Evolutionary conservation across 2,888 invertebrate species (phyloP).

Genomic region (Petrolisthes manimaculis): DNA sequence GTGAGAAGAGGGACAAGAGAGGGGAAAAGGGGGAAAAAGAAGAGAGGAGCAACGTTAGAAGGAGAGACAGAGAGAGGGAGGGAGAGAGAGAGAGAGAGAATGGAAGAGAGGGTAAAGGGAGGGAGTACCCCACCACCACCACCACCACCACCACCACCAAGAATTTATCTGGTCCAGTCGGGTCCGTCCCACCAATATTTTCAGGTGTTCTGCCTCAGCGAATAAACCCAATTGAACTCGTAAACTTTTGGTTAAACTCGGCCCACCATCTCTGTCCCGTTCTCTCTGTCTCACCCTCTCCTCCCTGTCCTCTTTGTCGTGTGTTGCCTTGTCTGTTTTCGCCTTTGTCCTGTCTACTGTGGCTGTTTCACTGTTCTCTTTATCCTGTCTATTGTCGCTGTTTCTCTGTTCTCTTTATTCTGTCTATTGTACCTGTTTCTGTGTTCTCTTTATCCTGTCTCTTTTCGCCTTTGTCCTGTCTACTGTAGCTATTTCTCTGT

Average conservation of each 20-base stretch:
- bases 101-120: not conserved
- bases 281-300: no score
- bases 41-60: not conserved
- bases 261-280: not conserved
- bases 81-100: not conserved
- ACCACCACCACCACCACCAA: not conserved
- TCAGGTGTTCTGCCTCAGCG: constrained; percentile 53
- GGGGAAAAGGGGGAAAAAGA: not conserved
- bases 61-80: not conserved
- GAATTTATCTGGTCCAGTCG: constrained; percentile 28
- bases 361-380: not conserved
- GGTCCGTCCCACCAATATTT: constrained; percentile 49
- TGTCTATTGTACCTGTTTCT: not conserved
- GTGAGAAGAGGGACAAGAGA: not conserved
- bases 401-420: not conserved
- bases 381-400: not conserved
- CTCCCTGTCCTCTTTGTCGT: not conserved
- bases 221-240: constrained; percentile 52
- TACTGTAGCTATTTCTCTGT: not conserved
- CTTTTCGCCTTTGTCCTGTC: not conserved
- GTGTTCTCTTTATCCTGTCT: not conserved
- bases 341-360: not conserved
- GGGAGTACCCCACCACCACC: not conserved
- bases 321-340: not conserved
- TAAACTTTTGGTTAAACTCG: constrained; percentile 46